Evolutionary conservation across 2,888 invertebrate genomes (phyloP).

Genomic region (Morpho helenor): DNA sequence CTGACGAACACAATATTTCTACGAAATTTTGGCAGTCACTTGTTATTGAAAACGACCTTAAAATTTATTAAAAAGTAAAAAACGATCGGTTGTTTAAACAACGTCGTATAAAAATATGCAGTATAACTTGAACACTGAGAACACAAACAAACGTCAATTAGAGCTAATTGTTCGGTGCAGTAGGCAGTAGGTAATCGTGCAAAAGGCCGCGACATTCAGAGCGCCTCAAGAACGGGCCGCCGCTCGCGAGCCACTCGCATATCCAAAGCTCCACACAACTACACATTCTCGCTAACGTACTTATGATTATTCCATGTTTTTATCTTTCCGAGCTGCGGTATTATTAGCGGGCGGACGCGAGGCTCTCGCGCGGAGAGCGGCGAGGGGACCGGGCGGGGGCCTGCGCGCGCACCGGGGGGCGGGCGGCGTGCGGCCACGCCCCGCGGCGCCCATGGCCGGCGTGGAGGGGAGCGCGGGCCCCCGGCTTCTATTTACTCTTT

Average conservation of each 20-base stretch:
- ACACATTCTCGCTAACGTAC: conserved; percentile 70
- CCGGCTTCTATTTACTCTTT: conserved; percentile 78
- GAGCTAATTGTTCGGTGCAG: conserved; percentile 14
- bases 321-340: conserved; percentile 70
- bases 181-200: conserved; percentile 13
- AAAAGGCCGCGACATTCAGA: conserved; percentile 20
- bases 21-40: too few species aligned
- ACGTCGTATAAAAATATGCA: not conserved
- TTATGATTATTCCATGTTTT: conserved; percentile 76
- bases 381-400: conserved; percentile 34
- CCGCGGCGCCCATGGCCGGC: conserved; percentile 55
- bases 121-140: conserved; percentile 14
- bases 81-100: not conserved
- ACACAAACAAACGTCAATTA: conserved; percentile 17
- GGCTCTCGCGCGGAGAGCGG: conserved; percentile 32
- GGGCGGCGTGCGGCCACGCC: conserved; percentile 50
- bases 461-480: conserved; percentile 73
- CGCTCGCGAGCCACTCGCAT: conserved; percentile 7
- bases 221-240: conserved; percentile 15
- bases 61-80: too few species aligned
- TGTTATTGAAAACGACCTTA: too few species aligned
- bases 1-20: too few species aligned
- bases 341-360: conserved; percentile 50
- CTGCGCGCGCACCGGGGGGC: conserved; percentile 39
- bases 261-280: conserved; percentile 56